Evolutionary conservation across 2,797 vertebrate genomes (phyloP).

Genomic region (Myotis planiceps): DNA sequence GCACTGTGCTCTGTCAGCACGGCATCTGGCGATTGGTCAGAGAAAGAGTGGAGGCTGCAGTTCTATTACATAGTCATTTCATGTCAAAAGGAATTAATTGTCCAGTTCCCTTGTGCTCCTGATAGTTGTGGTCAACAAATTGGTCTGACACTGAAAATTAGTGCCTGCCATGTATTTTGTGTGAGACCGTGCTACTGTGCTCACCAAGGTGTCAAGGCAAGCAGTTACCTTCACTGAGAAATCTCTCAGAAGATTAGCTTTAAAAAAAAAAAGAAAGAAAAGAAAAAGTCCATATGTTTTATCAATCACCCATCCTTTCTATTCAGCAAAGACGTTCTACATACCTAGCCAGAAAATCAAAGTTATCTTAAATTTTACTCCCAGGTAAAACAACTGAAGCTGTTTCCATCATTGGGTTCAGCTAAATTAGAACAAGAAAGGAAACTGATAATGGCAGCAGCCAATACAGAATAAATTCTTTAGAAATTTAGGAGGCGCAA

Average conservation of each 20-base stretch:
- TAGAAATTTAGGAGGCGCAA: neutral
- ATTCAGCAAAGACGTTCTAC: neutral
- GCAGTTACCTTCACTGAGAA: slow-evolving; percentile 67
- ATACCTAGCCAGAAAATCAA: neutral
- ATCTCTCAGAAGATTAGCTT: slow-evolving; percentile 69
- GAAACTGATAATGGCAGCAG: neutral
- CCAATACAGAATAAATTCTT: neutral
- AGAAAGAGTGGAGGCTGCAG: slow-evolving; percentile 38
- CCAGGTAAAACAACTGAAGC: neutral
- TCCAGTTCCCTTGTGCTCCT: slow-evolving; percentile 53
- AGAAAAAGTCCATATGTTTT: slow-evolving; percentile 41
- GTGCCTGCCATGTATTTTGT: slow-evolving; percentile 82
- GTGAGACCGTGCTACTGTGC: slow-evolving; percentile 80
- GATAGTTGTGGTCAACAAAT: slow-evolving; percentile 82
- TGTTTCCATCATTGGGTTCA: neutral
- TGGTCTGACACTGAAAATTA: slow-evolving; percentile 86
- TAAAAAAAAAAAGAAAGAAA: neutral
- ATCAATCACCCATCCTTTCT: slow-evolving; percentile 28
- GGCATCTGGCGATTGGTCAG: neutral
- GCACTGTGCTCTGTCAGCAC: slow-evolving; percentile 8
- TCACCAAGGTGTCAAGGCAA: slow-evolving; percentile 81
- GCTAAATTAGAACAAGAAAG: neutral
- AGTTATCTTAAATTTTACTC: neutral
- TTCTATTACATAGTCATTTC: slow-evolving; percentile 67
- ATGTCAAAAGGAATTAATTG: slow-evolving; percentile 76